Evolutionary conservation across 2,888 invertebrate genomes (phyloP).

Genomic region (Timema podura): DNA sequence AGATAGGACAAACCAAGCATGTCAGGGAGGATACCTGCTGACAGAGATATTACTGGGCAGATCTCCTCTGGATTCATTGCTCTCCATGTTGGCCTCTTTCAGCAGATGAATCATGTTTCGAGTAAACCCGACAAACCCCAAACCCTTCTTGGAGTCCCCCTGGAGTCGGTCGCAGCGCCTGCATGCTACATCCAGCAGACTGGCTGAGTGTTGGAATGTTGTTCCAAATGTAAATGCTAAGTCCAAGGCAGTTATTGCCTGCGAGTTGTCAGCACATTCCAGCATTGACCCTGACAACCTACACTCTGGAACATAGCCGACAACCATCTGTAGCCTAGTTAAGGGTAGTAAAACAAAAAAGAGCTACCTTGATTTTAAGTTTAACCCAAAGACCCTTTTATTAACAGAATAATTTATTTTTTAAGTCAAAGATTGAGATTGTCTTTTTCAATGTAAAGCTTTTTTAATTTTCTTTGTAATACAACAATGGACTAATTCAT

Average conservation of each 20-base stretch:
- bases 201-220: conserved; percentile 36
- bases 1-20: too few relatives aligned
- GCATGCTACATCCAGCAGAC: conserved; percentile 40
- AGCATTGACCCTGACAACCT: not conserved
- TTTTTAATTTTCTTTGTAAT: too few relatives aligned
- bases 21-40: too few relatives aligned
- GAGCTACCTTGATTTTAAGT: too few relatives aligned
- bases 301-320: too few relatives aligned
- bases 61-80: not conserved
- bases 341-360: too few relatives aligned
- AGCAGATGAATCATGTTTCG: conserved; percentile 22
- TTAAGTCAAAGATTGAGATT: too few relatives aligned
- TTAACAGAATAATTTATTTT: too few relatives aligned
- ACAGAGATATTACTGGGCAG: conserved; percentile 2
- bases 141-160: conserved; percentile 24
- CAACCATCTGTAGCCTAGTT: too few relatives aligned
- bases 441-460: too few relatives aligned
- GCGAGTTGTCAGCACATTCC: conserved; percentile 24
- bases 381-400: too few relatives aligned
- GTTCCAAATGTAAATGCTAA: conserved; percentile 40
- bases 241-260: conserved; percentile 40
- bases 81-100: conserved; percentile 25
- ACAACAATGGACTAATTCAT: too few relatives aligned
- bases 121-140: conserved; percentile 25
- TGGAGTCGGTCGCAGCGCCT: conserved; percentile 38